Percentiles rank a stretch among this genome's conserved stretches.
phyloP scores from a whole-genome alignment of 2,888 invertebrate species.

The Dolichomitus sp. region DNA sequence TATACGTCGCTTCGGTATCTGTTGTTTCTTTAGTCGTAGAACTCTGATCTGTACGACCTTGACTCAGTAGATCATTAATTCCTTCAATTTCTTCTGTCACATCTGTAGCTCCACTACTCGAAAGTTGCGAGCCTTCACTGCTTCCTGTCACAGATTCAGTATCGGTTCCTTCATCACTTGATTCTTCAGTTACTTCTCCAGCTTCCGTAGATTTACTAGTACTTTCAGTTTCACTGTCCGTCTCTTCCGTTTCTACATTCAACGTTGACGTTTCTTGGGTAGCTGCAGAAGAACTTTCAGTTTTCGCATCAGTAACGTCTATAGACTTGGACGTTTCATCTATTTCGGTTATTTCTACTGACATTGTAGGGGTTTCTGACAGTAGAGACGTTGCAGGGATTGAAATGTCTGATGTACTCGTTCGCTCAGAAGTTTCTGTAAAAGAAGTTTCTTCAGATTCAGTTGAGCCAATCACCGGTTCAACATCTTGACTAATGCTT shows the following conservation, averaged over 20 bases:
- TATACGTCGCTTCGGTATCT: not conserved
- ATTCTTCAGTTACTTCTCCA: not conserved
- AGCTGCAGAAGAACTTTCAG: not conserved
- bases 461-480: not conserved
- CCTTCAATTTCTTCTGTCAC: constrained; percentile 9
- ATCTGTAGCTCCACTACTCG: constrained; percentile 5
- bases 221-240: not conserved
- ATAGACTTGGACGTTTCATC: not conserved
- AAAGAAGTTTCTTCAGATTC: not conserved
- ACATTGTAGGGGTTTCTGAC: not conserved
- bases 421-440: not conserved
- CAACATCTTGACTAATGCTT: not conserved
- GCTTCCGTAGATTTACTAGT: constrained; percentile 4
- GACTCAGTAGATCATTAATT: not conserved
- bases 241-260: not conserved
- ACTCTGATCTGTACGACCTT: not conserved
- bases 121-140: not conserved
- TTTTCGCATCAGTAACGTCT: not conserved
- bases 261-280: not conserved
- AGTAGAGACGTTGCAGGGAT: not conserved
- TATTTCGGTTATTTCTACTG: not conserved
- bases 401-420: not conserved
- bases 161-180: not conserved
- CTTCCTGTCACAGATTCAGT: not conserved
- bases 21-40: constrained; percentile 1